These are phyloP conservation scores for Leucoma salicis DNA, from an alignment of 2,888 invertebrate genomes.

Conservation along the genomic window DNA sequence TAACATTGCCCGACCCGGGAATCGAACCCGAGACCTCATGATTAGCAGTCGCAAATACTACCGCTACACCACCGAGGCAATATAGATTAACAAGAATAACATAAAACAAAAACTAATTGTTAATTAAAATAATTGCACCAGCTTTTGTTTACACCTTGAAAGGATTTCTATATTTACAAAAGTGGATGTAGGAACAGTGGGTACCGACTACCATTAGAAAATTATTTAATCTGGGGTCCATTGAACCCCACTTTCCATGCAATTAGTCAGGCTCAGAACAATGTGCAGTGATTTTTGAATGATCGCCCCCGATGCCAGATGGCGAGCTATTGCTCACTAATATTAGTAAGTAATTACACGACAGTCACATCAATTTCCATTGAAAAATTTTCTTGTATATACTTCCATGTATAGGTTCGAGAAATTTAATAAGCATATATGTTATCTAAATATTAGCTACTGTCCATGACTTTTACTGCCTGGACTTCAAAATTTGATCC, in stretches of 20 bases:
- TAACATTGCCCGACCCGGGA: too few relatives aligned
- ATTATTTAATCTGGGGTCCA: constrained; percentile 72
- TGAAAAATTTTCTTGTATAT: too few relatives aligned
- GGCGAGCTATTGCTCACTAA: constrained; percentile 66
- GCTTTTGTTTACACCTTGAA: constrained; percentile 15
- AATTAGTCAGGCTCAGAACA: constrained; percentile 80
- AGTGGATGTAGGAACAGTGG: constrained; percentile 44
- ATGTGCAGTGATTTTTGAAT: constrained; percentile 82
- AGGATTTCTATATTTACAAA: constrained; percentile 28
- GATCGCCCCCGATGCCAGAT: constrained; percentile 73
- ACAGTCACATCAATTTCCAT: constrained; percentile 36
- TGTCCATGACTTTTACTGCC: too few relatives aligned
- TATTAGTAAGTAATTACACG: constrained; percentile 74
- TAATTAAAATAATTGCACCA: constrained; percentile 17
- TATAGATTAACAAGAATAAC: too few relatives aligned
- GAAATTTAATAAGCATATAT: too few relatives aligned
- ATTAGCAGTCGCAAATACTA: too few relatives aligned
- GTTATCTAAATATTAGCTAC: too few relatives aligned
- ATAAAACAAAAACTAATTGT: constrained; percentile 8
- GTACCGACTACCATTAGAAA: constrained; percentile 60
- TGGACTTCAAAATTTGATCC: too few relatives aligned
- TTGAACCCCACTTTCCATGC: constrained; percentile 78
- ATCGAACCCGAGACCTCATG: too few relatives aligned
- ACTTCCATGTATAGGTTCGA: too few relatives aligned
- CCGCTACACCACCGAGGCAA: too few relatives aligned